Percentiles rank a stretch among this genome's conserved stretches.
Evolutionary conservation across 53 echinoderm and acorn worm genomes (phyloP).

Genomic region (Hippasteria phrygiana): DNA sequence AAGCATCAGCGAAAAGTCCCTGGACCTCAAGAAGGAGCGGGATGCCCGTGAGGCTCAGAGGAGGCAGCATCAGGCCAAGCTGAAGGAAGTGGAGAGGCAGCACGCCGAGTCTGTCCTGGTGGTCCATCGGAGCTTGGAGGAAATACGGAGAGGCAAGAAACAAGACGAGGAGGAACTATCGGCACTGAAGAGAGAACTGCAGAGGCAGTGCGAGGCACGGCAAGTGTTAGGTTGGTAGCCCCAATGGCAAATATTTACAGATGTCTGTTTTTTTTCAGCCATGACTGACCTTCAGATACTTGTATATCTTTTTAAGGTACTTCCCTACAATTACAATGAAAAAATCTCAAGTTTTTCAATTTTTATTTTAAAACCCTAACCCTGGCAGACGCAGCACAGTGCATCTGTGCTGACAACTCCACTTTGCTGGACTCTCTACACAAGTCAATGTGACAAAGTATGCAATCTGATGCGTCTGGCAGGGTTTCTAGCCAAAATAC

Average conservation of each 20-base stretch:
- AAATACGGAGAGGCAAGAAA: slow-evolving; percentile 70
- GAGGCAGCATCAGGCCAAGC: slow-evolving; percentile 77
- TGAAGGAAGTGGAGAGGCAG: slow-evolving; percentile 88
- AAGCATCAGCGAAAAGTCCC: slow-evolving; percentile 65
- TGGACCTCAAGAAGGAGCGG: slow-evolving; percentile 76
- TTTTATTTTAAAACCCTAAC: too few species aligned
- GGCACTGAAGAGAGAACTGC: slow-evolving; percentile 82
- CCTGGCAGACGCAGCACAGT: too few species aligned
- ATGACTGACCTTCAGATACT: too few species aligned
- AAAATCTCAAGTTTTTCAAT: too few species aligned
- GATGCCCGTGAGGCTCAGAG: slow-evolving; percentile 64
- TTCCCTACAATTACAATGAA: too few species aligned
- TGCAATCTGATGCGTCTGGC: too few species aligned
- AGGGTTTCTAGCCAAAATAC: too few species aligned
- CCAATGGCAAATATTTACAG: background rate
- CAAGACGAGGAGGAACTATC: slow-evolving; percentile 77
- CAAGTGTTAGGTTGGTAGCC: slow-evolving; percentile 83
- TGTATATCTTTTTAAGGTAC: too few species aligned
- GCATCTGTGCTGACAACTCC: too few species aligned
- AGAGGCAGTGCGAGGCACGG: slow-evolving; percentile 83
- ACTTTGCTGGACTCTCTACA: too few species aligned
- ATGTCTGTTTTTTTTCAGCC: background rate
- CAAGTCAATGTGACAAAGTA: too few species aligned
- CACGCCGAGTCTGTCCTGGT: slow-evolving; percentile 82
- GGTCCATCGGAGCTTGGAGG: slow-evolving; percentile 86